Base-by-base conservation (phyloP, 2,888 invertebrate species). In the Sphaerophoria rueppellii region DNA sequence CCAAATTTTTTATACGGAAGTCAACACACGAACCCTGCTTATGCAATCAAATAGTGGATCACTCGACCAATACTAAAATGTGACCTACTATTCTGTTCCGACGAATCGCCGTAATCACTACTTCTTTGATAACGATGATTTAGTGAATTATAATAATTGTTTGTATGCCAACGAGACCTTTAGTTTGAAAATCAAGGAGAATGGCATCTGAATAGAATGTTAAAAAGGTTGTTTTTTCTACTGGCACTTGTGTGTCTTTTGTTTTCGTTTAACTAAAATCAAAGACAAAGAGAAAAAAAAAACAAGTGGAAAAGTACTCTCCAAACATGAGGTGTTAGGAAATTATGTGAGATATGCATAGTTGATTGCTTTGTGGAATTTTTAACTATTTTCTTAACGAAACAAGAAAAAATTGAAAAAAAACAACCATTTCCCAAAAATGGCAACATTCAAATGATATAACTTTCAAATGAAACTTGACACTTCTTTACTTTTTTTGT, bases 341-440 rank as follows among this genome's bases (percentile, higher is more conserved):
- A 83, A 83, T 79, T 83, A 65, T 79, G 79, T 83, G 82, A 60
- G 78, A 71, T 60, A 37, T 75, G 82, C 74, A 83, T 83, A 58
- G 60, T 32, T 83, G 82, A 79, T 83, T 77, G 67, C 40, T 11
- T 73, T 43, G 48, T 57, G 6, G 16, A 40, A 40, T 58, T 58
- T 58, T 58, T 37, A 4, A 16, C 37, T 75, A 14, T 48, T 50
- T 34, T 46, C 40, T 40, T 58, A 40, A 54, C 24, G 35, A 32
- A 65, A 50, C 37, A 43, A 50, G n/a, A 37, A 24, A 43, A 12
- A 35, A 65, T 61, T 37, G 55, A 50, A 50, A 37, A n/a, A 70
- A 65, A 65, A 43, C 43, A 43, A 43, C 67, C 72, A 60, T 37
- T 71, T 24, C 24, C 71, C 82, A 75, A 75, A 83, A 75, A 71